Conservation (phyloP, 2,113 vertebrate genomes). For the Protobothrops flavoviridis region DNA sequence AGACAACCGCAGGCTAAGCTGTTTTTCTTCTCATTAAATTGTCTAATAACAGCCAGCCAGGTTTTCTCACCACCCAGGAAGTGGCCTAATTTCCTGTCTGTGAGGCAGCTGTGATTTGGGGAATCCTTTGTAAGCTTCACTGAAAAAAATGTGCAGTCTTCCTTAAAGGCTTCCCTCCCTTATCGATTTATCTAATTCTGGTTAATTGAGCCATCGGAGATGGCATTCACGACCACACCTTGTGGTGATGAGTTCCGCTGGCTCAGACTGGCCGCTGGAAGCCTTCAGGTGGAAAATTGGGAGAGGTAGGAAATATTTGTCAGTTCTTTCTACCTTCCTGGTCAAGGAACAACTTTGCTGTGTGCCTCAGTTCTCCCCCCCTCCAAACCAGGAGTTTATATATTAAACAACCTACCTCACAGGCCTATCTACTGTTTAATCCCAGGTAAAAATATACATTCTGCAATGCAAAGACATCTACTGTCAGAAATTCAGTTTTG, state of each 20-base stretch:
- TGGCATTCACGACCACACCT: neutral
- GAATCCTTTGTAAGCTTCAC: neutral
- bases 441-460: neutral
- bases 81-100: neutral
- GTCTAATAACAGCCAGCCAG: neutral
- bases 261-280: neutral
- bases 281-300: neutral
- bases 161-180: neutral
- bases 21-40: neutral
- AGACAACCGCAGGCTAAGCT: neutral
- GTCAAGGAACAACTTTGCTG: constrained; percentile 31
- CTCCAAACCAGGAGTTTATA: no score
- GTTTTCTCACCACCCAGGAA: neutral
- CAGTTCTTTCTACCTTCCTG: neutral
- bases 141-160: neutral
- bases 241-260: neutral
- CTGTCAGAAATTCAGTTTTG: neutral
- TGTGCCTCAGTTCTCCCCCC: constrained; percentile 45
- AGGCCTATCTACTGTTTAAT: neutral
- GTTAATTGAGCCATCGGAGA: neutral
- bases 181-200: neutral
- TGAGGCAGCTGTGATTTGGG: neutral
- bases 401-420: constrained; percentile 45
- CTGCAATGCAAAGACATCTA: neutral
- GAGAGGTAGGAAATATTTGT: constrained; percentile 11